Base-by-base conservation (phyloP, 1,140 invertebrate genomes). In the Drosophila novamexicana region DNA sequence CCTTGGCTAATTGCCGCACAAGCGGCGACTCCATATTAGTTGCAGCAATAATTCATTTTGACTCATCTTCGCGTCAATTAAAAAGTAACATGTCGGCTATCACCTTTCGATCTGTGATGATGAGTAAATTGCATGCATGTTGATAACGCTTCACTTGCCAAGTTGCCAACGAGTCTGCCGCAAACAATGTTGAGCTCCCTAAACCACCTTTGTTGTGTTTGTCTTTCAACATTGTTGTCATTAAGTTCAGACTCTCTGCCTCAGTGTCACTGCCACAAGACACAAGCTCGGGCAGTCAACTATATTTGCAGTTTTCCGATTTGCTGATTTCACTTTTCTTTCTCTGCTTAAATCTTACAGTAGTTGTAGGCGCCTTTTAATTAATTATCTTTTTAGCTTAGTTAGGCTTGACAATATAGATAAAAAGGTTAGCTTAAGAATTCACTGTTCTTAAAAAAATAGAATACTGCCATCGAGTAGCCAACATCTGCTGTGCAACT, bases 1-100 rank as follows among this genome's bases (percentile, higher is more conserved):
- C 32, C 18, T 47, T 59, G 83, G 79, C 32, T 88, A 88, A 89
- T 88, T 88, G 81, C 78, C 78, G 70, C 77, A 77, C 73, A 79
- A 80, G 85, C 75, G 75, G 80, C 84, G 62, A 71, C 77, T 78
- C 84, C 84, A 81, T 84, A 89, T 89, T 89, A 89, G 84, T 89
- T 77, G 84, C 84, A 90, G 84, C 70, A 88, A 89, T 89, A 89
- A 75, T 82, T 89, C 85, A 89, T 89, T 89, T 79, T 72, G 71
- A 70, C 71, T 88, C 84, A 89, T 89, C 84, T 89, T 89, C 84
- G 85, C 84, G 56, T 89, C 85, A 89, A 89, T 89, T 89, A 89
- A 79, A 89, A 81, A 89, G 85, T 90, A 90, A 89, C 84, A 90
- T 89, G 84, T 90, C 77, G 61, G 81, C 84, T 89, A 89, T 89